Conservation (phyloP, 2,113 vertebrate species). For the Pedetes capensis region DNA sequence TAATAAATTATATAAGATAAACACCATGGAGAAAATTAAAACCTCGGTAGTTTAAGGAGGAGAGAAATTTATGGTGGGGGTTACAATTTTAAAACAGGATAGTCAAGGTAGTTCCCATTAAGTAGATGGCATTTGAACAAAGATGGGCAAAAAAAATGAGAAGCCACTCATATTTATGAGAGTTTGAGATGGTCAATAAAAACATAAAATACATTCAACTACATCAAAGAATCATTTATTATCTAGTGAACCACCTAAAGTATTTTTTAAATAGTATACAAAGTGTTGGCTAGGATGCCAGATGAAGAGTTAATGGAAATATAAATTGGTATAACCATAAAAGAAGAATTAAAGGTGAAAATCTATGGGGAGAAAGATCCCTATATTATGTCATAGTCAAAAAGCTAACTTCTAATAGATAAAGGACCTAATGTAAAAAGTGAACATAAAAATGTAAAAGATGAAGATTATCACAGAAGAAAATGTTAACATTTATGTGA, state of each 20-base stretch:
- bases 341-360: neutral
- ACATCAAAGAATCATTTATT: neutral
- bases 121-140: neutral
- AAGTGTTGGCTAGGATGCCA: neutral
- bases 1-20: neutral
- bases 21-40: neutral
- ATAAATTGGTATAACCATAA: neutral
- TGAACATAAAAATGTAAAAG: neutral
- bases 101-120: neutral
- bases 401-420: neutral
- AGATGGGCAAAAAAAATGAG: neutral
- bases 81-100: neutral
- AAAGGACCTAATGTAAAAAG: neutral
- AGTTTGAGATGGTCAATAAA: neutral
- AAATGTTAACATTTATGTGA: neutral
- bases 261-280: neutral
- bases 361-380: neutral
- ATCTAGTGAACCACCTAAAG: neutral
- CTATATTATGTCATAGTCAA: neutral
- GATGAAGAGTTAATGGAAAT: neutral
- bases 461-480: neutral
- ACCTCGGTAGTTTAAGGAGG: neutral
- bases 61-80: neutral
- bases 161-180: neutral
- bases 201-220: neutral